phyloP scores from a whole-genome alignment of 2,888 invertebrate species.

The Xestobium rufovillosum region DNA sequence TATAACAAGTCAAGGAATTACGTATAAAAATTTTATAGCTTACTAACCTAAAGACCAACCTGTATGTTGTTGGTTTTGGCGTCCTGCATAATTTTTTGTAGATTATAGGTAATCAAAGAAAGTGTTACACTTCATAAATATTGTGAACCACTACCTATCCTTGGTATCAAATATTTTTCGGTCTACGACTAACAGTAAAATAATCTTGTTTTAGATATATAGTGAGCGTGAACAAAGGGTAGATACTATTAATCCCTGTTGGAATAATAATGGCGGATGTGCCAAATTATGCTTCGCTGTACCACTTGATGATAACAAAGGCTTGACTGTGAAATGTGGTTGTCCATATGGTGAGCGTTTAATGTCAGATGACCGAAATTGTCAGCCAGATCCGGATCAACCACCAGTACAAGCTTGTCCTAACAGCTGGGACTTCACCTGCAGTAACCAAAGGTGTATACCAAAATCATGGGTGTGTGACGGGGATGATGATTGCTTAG shows the following conservation, averaged over 20 bases:
- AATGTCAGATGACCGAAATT: slow-evolving; percentile 59
- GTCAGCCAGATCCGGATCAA: slow-evolving; percentile 71
- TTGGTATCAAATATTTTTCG: no score
- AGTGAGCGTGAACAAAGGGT: slow-evolving; percentile 67
- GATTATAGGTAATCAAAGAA: no score
- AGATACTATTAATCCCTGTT: slow-evolving; percentile 70
- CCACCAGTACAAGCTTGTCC: slow-evolving; percentile 85
- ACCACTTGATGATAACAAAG: slow-evolving; percentile 53
- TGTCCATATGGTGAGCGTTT: slow-evolving; percentile 91
- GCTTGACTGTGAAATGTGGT: slow-evolving; percentile 66
- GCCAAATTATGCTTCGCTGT: slow-evolving; percentile 93
- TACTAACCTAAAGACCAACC: no score
- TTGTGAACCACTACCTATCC: no score
- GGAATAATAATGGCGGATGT: slow-evolving; percentile 80
- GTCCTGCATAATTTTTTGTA: no score
- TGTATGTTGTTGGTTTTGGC: no score
- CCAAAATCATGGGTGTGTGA: slow-evolving; percentile 94
- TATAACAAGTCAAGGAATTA: no score
- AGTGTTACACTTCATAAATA: no score
- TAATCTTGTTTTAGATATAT: slow-evolving; percentile 49
- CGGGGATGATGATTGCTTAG: slow-evolving; percentile 92
- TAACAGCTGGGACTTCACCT: slow-evolving; percentile 89
- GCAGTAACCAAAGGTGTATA: slow-evolving; percentile 85
- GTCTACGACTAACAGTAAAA: no score
- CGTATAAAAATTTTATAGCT: no score